Conservation (phyloP, 2,113 vertebrate genomes). For the Triplophysa siluroides region DNA sequence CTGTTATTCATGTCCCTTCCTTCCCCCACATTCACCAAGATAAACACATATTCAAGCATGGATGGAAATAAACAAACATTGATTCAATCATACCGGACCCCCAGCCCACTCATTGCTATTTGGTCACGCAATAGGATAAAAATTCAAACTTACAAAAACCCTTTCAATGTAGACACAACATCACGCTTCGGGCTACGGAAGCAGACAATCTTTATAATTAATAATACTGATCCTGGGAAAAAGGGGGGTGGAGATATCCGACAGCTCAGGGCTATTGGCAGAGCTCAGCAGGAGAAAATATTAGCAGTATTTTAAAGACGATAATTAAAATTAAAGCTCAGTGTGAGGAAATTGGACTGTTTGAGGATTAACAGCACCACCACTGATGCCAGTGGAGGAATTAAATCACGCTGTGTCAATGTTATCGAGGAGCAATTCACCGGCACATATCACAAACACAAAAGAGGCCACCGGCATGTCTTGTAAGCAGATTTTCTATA, state of each 20-base stretch:
- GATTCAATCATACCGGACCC: background rate
- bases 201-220: slow-evolving; percentile 1
- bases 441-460: slow-evolving; percentile 34
- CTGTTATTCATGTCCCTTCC: background rate
- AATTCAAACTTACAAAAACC: background rate
- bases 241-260: slow-evolving; percentile 24
- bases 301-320: slow-evolving; percentile 46
- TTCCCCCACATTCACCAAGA: slow-evolving; percentile 10
- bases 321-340: slow-evolving; percentile 49
- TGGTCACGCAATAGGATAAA: background rate
- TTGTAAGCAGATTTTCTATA: slow-evolving; percentile 22
- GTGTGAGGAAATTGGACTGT: slow-evolving; percentile 41
- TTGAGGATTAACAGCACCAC: slow-evolving; percentile 44
- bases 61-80: background rate
- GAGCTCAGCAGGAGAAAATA: slow-evolving; percentile 35
- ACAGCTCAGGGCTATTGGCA: slow-evolving; percentile 27
- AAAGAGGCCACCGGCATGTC: background rate
- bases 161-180: background rate
- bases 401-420: slow-evolving; percentile 45
- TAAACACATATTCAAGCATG: background rate
- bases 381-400: slow-evolving; percentile 34
- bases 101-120: background rate
- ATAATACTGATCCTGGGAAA: slow-evolving; percentile 11
- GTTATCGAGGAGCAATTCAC: slow-evolving; percentile 40
- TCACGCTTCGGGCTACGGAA: background rate